These are phyloP conservation scores for Diprion similis DNA, from an alignment of 1,140 invertebrate genomes.

Conservation along the genomic window DNA sequence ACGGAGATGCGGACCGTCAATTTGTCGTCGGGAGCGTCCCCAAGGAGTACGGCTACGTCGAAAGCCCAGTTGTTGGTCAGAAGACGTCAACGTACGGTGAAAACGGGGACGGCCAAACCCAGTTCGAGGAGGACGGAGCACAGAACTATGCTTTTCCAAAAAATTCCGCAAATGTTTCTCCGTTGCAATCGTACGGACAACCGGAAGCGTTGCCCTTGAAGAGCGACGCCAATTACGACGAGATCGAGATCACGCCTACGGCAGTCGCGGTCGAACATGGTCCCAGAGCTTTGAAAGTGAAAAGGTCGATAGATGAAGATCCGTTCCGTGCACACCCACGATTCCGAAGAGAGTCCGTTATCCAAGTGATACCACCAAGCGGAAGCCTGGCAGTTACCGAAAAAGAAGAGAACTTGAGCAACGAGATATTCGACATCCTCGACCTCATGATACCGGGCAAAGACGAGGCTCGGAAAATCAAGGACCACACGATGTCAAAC, in stretches of 20 bases:
- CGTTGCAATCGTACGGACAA: constrained; percentile 24
- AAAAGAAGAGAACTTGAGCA: constrained; percentile 51
- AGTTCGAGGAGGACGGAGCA: constrained; percentile 31
- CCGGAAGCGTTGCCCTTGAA: constrained; percentile 30
- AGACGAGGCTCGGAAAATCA: constrained; percentile 12
- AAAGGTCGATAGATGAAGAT: constrained; percentile 23
- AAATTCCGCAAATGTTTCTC: constrained; percentile 22
- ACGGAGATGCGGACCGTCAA: constrained; percentile 43
- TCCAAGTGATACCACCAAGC: constrained; percentile 54
- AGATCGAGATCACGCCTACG: constrained; percentile 48
- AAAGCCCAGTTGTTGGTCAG: constrained; percentile 26
- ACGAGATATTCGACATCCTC: constrained; percentile 57
- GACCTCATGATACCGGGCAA: constrained; percentile 48
- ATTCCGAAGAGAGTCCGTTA: constrained; percentile 37
- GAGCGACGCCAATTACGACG: constrained; percentile 43
- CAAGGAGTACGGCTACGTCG: constrained; percentile 45
- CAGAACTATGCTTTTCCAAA: constrained; percentile 40
- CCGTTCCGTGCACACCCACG: background rate
- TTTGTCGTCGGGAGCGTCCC: constrained; percentile 57
- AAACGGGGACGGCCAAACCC: background rate
- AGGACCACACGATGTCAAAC: constrained; percentile 21
- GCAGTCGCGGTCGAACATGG: constrained; percentile 62
- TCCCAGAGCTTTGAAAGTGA: constrained; percentile 55
- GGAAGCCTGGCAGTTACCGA: constrained; percentile 38
- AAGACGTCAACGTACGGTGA: constrained; percentile 4